Percentiles rank a stretch among this genome's conserved stretches.
These are phyloP conservation scores for Strigamia transsilvanica DNA, from an alignment of 2,888 invertebrate genomes.

Conservation along the genomic window DNA sequence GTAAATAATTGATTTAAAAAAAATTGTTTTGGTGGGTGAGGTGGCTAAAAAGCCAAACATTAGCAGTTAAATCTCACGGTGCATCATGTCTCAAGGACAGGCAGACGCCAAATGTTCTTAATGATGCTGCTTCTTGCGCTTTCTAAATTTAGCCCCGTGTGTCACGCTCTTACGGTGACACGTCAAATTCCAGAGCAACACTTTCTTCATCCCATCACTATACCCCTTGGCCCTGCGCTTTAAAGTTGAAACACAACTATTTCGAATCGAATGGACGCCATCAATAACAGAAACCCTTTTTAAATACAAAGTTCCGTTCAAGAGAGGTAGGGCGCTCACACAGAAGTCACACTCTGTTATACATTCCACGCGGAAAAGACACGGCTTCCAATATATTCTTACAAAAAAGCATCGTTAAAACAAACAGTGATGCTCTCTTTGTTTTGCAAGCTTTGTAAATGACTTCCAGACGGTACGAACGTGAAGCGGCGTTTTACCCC, in stretches of 20 bases:
- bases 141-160: constrained; percentile 19
- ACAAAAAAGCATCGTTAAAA: constrained; percentile 5
- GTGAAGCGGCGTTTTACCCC: constrained; percentile 17
- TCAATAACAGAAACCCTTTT: constrained; percentile 22
- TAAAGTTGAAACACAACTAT: constrained; percentile 6
- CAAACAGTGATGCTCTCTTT: constrained; percentile 17
- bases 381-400: not conserved
- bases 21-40: not conserved
- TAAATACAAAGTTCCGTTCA: constrained; percentile 1
- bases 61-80: not conserved
- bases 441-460: constrained; percentile 9
- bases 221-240: not conserved
- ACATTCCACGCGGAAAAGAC: not conserved
- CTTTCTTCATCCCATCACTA: constrained; percentile 6
- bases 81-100: constrained; percentile 18
- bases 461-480: not conserved
- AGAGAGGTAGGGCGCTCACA: not conserved
- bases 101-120: constrained; percentile 36
- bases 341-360: not conserved
- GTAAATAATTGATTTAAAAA: not conserved
- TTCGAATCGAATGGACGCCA: not conserved
- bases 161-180: constrained; percentile 38
- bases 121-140: constrained; percentile 29
- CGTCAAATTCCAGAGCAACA: constrained; percentile 25
- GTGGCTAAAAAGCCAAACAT: not conserved